A percentile compares a stretch with the other conserved stretches of the same genome.
Evolutionary conservation across 1,140 invertebrate genomes (phyloP).

Genomic region (Agrypnia vestita): DNA sequence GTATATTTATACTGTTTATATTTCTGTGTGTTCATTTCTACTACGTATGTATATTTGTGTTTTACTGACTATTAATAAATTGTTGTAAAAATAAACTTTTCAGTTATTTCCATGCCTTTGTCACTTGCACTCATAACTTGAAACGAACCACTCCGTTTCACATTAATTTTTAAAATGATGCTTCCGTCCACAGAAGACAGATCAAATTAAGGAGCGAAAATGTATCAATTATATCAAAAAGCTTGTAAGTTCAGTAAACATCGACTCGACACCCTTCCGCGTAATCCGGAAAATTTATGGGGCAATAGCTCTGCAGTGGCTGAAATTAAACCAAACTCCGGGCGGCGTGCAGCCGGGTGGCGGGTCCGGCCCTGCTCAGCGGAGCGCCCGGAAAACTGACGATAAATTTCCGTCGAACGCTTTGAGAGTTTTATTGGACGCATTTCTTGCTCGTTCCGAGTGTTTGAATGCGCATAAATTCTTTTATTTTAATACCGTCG

Average conservation of each 20-base stretch:
- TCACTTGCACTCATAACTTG: no score
- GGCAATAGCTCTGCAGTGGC: slow-evolving; percentile 5
- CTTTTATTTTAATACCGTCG: neutral
- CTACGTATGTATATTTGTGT: no score
- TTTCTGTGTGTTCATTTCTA: no score
- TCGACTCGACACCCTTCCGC: neutral
- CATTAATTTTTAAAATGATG: no score
- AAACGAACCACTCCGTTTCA: no score
- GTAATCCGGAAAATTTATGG: slow-evolving; percentile 23
- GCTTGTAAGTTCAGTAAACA: neutral
- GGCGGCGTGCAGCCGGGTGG: neutral
- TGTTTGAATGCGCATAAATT: neutral
- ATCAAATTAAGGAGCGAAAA: neutral
- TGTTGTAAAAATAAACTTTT: no score
- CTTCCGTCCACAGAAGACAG: neutral
- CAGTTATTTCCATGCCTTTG: no score
- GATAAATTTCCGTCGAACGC: slow-evolving; percentile 1
- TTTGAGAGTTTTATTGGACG: slow-evolving; percentile 5
- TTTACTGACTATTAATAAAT: no score
- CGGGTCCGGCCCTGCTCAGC: neutral
- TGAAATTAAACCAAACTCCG: slow-evolving; percentile 20
- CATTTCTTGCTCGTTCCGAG: neutral
- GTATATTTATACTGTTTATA: no score
- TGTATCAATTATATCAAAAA: neutral
- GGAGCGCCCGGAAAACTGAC: neutral